These are phyloP conservation scores for Camponotus fellah DNA, from an alignment of 2,888 invertebrate genomes.

Conservation along the genomic window DNA sequence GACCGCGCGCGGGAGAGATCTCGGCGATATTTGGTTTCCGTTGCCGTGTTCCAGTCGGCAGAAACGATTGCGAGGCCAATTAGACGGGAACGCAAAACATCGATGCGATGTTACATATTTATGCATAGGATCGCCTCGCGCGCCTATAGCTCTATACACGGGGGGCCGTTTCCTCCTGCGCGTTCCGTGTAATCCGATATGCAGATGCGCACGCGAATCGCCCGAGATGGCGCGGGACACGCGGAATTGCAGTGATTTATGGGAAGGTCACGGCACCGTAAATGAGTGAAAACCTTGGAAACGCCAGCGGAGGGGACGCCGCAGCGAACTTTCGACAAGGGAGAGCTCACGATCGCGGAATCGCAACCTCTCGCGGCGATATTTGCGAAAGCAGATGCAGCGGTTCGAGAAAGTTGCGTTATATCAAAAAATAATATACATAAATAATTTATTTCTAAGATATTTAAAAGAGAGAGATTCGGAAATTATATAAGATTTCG, in stretches of 20 bases:
- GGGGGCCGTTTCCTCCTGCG: constrained; percentile 71
- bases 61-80: constrained; percentile 69
- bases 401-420: background rate
- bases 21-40: constrained; percentile 48
- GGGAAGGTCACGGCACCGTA: constrained; percentile 54
- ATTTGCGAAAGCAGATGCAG: background rate
- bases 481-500: background rate
- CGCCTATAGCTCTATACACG: constrained; percentile 44
- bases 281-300: constrained; percentile 60
- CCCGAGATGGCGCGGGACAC: constrained; percentile 29
- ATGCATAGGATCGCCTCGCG: constrained; percentile 69
- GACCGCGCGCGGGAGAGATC: constrained; percentile 12
- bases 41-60: constrained; percentile 31
- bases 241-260: constrained; percentile 62
- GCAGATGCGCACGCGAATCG: constrained; percentile 71
- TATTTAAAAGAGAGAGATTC: background rate
- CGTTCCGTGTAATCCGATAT: constrained; percentile 76
- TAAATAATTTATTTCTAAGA: background rate
- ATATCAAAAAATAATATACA: background rate
- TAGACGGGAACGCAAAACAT: constrained; percentile 75
- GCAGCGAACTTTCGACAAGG: background rate
- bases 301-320: constrained; percentile 15
- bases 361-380: constrained; percentile 5
- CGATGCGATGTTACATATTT: constrained; percentile 74
- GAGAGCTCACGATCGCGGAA: background rate